phyloP scores from a whole-genome alignment of 2,113 vertebrate species.

The Labrus mixtus region DNA sequence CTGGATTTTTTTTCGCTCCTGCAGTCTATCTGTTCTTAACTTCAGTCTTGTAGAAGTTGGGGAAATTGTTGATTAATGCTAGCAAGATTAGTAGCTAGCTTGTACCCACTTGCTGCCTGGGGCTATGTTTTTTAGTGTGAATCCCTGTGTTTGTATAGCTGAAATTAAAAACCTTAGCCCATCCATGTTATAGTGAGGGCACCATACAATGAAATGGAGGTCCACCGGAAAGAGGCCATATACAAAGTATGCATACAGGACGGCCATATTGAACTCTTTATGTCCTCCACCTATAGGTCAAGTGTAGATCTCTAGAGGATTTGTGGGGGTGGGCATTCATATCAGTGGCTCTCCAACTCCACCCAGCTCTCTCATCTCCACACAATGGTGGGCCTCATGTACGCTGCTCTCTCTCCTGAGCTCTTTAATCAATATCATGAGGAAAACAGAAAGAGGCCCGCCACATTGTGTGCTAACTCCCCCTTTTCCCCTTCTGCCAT shows the following conservation, averaged over 20 bases:
- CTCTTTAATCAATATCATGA: slow-evolving; percentile 78
- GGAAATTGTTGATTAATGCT: background rate
- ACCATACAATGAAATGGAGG: slow-evolving; percentile 29
- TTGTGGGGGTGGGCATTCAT: slow-evolving; percentile 50
- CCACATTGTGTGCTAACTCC: slow-evolving; percentile 67
- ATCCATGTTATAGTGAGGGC: background rate
- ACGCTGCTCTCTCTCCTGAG: slow-evolving; percentile 52
- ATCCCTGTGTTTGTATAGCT: background rate
- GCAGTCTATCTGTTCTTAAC: background rate
- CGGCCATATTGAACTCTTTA: slow-evolving; percentile 42
- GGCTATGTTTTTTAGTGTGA: slow-evolving; percentile 8
- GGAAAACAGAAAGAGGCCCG: slow-evolving; percentile 66
- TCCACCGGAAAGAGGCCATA: slow-evolving; percentile 1
- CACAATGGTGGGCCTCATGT: slow-evolving; percentile 75
- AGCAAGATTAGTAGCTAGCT: background rate
- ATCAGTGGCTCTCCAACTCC: slow-evolving; percentile 60
- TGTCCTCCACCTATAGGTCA: slow-evolving; percentile 62
- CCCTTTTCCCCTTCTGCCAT: slow-evolving; percentile 41
- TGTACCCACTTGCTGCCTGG: background rate
- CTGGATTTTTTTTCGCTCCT: background rate
- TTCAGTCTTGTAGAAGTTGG: background rate
- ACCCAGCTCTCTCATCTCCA: slow-evolving; percentile 71
- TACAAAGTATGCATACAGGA: slow-evolving; percentile 25
- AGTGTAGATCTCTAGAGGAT: slow-evolving; percentile 57
- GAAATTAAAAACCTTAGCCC: slow-evolving; percentile 18